Conservation (phyloP, 2,797 vertebrate genomes). For the Poecilia picta region DNA sequence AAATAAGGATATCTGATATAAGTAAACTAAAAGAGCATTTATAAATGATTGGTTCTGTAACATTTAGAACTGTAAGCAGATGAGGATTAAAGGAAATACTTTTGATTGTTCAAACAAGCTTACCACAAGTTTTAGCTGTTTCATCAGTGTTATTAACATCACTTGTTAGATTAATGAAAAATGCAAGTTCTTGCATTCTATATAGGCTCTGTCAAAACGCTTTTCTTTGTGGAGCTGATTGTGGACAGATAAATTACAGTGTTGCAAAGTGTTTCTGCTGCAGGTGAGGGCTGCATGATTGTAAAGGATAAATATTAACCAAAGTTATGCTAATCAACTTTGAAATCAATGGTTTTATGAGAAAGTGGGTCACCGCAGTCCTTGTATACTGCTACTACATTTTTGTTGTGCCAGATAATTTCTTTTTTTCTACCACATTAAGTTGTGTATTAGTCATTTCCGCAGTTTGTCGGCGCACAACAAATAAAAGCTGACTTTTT, state of each 20-base stretch:
- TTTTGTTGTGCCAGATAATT: neutral
- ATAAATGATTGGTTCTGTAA: conserved; percentile 11
- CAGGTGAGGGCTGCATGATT: neutral
- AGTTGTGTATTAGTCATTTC: neutral
- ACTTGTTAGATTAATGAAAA: conserved; percentile 13
- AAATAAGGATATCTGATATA: conserved; percentile 4
- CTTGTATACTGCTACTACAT: neutral
- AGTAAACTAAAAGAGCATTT: conserved; percentile 4
- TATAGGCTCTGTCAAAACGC: neutral
- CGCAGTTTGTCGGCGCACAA: neutral
- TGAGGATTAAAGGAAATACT: conserved; percentile 21
- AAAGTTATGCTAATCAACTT: neutral
- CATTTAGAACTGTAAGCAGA: conserved; percentile 22
- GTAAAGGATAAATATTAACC: neutral
- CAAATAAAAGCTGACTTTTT: neutral
- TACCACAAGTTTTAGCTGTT: conserved; percentile 10
- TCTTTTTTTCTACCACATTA: neutral
- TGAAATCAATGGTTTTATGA: neutral
- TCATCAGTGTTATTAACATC: conserved; percentile 4
- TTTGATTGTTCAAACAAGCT: conserved; percentile 6
- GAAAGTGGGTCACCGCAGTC: neutral
- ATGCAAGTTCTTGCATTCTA: neutral
- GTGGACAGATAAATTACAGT: conserved; percentile 1
- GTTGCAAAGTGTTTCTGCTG: neutral
- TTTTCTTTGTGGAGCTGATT: neutral